A percentile compares a stretch with the other conserved stretches of the same genome.
Conservation (phyloP, 2,888 invertebrate species). For the Ceraclea dissimilis region DNA sequence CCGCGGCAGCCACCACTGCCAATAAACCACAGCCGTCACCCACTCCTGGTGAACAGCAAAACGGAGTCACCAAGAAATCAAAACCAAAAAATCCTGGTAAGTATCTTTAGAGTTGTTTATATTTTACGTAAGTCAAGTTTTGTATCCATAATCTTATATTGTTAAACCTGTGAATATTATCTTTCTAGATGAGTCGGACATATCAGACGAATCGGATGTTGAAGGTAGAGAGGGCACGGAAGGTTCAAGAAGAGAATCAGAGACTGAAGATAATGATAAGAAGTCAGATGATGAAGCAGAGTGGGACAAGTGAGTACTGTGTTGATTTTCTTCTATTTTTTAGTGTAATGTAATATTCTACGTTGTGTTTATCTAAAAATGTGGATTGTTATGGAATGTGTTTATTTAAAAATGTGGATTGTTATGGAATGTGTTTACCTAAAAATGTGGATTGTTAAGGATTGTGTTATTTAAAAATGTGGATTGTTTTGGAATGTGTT, state of each 20-base stretch:
- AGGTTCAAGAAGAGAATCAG: slow-evolving; percentile 37
- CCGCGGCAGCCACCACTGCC: neutral
- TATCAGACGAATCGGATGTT: slow-evolving; percentile 47
- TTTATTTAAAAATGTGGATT: too few relatives aligned
- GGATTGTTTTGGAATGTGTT: too few relatives aligned
- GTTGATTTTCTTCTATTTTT: neutral
- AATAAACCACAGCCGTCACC: slow-evolving; percentile 3
- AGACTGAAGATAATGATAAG: slow-evolving; percentile 54
- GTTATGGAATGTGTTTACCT: too few relatives aligned
- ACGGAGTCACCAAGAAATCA: slow-evolving; percentile 22
- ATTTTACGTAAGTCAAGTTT: too few relatives aligned
- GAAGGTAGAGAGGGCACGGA: slow-evolving; percentile 37
- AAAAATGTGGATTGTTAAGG: too few relatives aligned
- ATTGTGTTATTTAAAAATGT: too few relatives aligned
- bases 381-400: too few relatives aligned
- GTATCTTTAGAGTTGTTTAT: neutral
- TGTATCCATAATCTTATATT: too few relatives aligned
- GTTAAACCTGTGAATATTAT: too few relatives aligned
- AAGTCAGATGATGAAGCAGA: slow-evolving; percentile 77
- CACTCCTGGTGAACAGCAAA: slow-evolving; percentile 29
- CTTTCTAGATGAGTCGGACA: slow-evolving; percentile 38
- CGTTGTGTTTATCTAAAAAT: too few relatives aligned
- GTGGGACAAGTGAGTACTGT: slow-evolving; percentile 66
- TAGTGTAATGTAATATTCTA: neutral
- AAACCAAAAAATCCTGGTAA: neutral